Evolutionary conservation across 2,113 vertebrate genomes (phyloP), one percentile per base, ranked within the genome.

Genomic region (Phalacrocorax carbo): DNA sequence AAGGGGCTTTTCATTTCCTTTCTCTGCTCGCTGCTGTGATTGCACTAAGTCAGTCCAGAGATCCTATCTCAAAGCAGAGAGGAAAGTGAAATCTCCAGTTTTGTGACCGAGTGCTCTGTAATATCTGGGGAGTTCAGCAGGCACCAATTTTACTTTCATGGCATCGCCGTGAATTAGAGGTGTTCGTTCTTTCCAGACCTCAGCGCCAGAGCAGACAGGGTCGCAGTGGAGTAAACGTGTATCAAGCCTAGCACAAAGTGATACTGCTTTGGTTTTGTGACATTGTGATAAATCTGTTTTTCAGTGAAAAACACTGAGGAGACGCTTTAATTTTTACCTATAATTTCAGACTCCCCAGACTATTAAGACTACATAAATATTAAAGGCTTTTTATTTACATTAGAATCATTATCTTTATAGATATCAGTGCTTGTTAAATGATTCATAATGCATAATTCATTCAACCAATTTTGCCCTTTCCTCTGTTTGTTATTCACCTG

Each of bases 401-500:
- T 93, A 94, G 83, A 87, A 89, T 72, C 34, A 94, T 96, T 95
- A 94, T 79, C 86, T 96, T 97, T 93, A 87, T 94, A 94, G 83
- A 89, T 93, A 91, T 66, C 23, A 1, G 66, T 49, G 62, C 73
- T 96, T 95, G 89, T 73, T 89, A 94, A 94, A 77, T 79, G 81
- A 91, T 83, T 89, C 62, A 34, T 93, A 95, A 94, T 95, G 88
- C 79, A 92, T 96, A 94, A 96, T 94, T 94, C 87, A 95, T 96
- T 85, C 78, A 89, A 51, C 66, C 70, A 89, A 46, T 87, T 83
- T 70, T 97, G 88, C 78, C 83, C 81, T 82, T 94, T 85, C 52
- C 49, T 93, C 81, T 95, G 70, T 91, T 96, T 94, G 77, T 90
- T 95, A 96, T 82, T 97, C 91, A 92, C 86, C 83, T 17, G 19